phyloP scores from a whole-genome alignment of 2,888 invertebrate genomes.

The Agrotis exclamationis region DNA sequence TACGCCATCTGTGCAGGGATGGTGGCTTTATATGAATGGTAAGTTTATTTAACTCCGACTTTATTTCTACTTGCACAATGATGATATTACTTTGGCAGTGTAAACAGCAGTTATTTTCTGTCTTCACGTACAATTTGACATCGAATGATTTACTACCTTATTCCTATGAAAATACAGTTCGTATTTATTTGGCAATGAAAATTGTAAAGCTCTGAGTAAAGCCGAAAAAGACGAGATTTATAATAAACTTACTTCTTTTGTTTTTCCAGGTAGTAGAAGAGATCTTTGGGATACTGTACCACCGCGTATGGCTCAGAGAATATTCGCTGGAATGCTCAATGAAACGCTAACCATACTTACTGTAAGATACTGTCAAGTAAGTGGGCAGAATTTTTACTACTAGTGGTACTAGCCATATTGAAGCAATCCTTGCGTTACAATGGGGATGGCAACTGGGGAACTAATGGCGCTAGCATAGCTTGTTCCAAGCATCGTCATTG shows the following conservation, averaged over 20 bases:
- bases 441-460: too few species aligned
- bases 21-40: slow-evolving; percentile 97
- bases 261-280: slow-evolving; percentile 93
- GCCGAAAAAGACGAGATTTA: not conserved
- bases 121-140: too few species aligned
- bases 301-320: slow-evolving; percentile 96
- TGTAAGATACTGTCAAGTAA: slow-evolving; percentile 95
- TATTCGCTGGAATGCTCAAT: slow-evolving; percentile 96
- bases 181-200: not conserved
- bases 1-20: slow-evolving; percentile 96
- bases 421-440: not conserved
- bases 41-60: slow-evolving; percentile 10
- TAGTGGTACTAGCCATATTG: too few species aligned
- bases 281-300: slow-evolving; percentile 97
- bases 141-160: not conserved
- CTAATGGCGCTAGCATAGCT: too few species aligned
- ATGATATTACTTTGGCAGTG: not conserved
- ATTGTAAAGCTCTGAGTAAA: not conserved
- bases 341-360: slow-evolving; percentile 96
- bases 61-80: not conserved
- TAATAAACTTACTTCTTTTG: not conserved
- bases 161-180: rapidly evolving
- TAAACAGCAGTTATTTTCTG: too few species aligned
- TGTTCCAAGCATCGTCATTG: too few species aligned
- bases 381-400: not conserved